Conservation (phyloP, 2,888 invertebrate species). For the Lasius platythorax region DNA sequence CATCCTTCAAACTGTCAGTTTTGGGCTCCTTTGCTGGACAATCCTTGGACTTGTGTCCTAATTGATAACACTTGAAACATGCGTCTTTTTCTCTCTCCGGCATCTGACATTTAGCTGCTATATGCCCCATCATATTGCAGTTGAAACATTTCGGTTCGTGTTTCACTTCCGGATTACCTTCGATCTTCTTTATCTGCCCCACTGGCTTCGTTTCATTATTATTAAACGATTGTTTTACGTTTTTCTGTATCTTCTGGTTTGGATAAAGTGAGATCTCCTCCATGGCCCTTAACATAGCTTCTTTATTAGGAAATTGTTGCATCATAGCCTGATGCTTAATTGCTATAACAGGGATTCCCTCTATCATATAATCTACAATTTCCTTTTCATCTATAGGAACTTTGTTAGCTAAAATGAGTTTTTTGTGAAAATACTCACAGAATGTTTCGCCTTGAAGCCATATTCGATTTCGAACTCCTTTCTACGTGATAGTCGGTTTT, state of each 20-base stretch:
- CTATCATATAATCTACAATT: neutral
- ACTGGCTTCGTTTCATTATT: neutral
- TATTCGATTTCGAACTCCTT: neutral
- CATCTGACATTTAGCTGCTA: too few species aligned
- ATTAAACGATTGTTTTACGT: too few species aligned
- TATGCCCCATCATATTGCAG: too few species aligned
- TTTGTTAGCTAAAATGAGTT: neutral
- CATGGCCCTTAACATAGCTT: neutral
- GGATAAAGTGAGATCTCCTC: neutral
- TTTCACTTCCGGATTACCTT: neutral
- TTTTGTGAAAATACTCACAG: too few species aligned
- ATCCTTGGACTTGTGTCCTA: neutral
- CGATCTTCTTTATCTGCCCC: neutral
- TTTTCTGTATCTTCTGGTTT: neutral
- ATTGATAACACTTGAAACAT: neutral
- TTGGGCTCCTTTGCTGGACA: neutral
- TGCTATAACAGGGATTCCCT: neutral
- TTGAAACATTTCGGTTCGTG: too few species aligned
- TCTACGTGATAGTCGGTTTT: neutral
- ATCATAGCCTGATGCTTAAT: neutral
- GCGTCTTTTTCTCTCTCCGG: neutral
- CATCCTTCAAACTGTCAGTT: too few species aligned
- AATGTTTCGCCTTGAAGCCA: neutral
- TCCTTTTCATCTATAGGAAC: neutral
- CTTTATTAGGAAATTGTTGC: neutral